Evolutionary conservation across 2,113 vertebrate species (phyloP).

Genomic region (Sclerurus mexicanus): DNA sequence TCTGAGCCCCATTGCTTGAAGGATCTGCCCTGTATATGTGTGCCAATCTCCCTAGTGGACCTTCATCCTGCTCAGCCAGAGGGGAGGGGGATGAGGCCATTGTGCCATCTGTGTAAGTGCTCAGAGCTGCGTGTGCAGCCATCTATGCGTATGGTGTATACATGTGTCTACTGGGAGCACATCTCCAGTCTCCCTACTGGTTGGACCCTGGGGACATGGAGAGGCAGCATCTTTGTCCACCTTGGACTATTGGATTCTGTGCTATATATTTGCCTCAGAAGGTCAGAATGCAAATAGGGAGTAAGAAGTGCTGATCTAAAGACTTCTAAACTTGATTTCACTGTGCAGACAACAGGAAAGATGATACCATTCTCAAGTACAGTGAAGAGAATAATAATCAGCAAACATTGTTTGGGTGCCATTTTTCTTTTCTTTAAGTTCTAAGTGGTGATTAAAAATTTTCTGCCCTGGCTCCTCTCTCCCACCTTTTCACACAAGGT

Average conservation of each 20-base stretch:
- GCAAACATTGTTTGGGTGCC: background rate
- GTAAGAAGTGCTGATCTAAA: background rate
- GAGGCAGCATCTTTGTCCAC: background rate
- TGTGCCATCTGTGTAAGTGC: background rate
- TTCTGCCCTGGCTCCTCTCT: background rate
- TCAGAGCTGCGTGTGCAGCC: background rate
- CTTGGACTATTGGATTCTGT: background rate
- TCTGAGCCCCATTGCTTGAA: background rate
- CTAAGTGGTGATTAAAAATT: background rate
- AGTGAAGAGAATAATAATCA: background rate
- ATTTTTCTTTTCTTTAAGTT: background rate
- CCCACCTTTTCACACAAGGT: background rate
- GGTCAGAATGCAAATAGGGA: background rate
- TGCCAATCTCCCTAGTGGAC: background rate
- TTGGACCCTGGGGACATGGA: background rate
- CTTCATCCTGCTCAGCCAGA: background rate
- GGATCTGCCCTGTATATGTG: background rate
- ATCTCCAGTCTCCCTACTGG: background rate
- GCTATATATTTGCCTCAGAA: background rate
- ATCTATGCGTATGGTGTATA: background rate
- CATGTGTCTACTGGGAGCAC: background rate
- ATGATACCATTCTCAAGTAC: fast-evolving
- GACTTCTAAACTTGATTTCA: background rate
- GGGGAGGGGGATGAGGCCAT: background rate
- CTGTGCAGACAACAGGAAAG: background rate